Evolutionary conservation across 2,888 invertebrate species (phyloP), one percentile per base, ranked within the genome.

Genomic region (Melanotus villosus): DNA sequence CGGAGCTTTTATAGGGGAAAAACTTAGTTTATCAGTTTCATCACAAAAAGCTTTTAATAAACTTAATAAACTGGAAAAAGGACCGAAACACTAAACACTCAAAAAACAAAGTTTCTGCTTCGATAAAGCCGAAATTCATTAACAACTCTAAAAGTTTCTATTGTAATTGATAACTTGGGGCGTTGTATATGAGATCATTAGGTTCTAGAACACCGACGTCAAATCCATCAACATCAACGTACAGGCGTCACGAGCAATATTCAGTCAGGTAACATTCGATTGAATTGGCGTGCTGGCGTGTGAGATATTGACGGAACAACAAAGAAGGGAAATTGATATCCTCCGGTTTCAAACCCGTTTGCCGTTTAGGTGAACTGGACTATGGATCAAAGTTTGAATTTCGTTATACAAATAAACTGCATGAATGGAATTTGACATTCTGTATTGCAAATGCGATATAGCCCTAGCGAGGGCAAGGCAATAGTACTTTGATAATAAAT

Each of bases 181-280:
- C 12, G 57, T 26, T 57, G 41, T 36, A 57, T 41, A 38, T 57
- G 57, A 62, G 47, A 47, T 62, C 62, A 62, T 62, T 62, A 52
- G 18, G 50, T 50, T 38, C n/a, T n/a, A 32, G 3, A 16, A 30
- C 30, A 34, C 34, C 30, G 36, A 12, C 60, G 32, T 50, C 36
- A 50, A 63, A 63, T 63, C 38, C 43, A 63, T 63, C 63, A 64
- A 56, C 64, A 64, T 64, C 50, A 62, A 16, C 26, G 50, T 52
- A 52, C 26, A 36, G 12, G 50, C 52, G 36, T 26, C 64, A 43
- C 56, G 41, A 14, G 21, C 54, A 64, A 56, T 54, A 64, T 36
- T 59, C 38, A 23, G 12, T n/a, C 30, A 54, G 23, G 30, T 38
- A 23, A 52, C 21, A 34, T 54, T 64, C 18, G 43, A 41, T 54